phyloP scores from a whole-genome alignment of 2,797 vertebrate species.

The Onychomys arenicola region DNA sequence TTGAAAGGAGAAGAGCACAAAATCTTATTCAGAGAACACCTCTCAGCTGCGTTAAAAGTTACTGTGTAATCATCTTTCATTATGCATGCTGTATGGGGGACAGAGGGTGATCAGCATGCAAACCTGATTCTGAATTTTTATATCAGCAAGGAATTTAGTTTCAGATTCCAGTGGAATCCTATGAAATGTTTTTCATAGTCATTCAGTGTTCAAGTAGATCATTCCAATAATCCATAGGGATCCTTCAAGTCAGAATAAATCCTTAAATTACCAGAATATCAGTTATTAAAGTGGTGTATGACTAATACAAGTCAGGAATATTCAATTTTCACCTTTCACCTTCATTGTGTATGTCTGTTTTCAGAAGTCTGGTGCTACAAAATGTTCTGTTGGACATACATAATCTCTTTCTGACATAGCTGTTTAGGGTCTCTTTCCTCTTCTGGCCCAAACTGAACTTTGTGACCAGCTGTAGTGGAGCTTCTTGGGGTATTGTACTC shows the following conservation, averaged over 20 bases:
- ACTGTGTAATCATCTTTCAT: conserved; percentile 79
- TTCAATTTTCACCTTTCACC: not conserved
- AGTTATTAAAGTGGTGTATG: not conserved
- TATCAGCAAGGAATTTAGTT: conserved; percentile 37
- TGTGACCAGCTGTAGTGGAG: not conserved
- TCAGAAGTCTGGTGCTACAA: not conserved
- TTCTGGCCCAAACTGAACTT: not conserved
- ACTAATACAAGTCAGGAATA: not conserved
- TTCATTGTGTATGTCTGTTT: not conserved
- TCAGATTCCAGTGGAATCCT: not conserved
- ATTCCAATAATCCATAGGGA: not conserved
- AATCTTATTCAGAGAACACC: conserved; percentile 59
- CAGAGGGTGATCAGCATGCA: conserved; percentile 77
- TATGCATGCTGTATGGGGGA: conserved; percentile 66
- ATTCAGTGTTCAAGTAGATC: conserved; percentile 14
- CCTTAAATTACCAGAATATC: not conserved
- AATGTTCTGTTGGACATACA: not conserved
- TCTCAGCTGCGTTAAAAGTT: conserved; percentile 71
- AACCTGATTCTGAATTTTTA: conserved; percentile 67
- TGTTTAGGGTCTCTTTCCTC: fast-evolving
- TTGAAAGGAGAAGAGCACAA: conserved; percentile 70
- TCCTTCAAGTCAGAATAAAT: not conserved
- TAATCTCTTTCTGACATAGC: not conserved
- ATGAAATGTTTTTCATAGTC: conserved; percentile 51
- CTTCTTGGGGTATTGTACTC: not conserved